These are phyloP conservation scores for Cyprinella venusta DNA, from an alignment of 2,797 vertebrate genomes.

Conservation along the genomic window DNA sequence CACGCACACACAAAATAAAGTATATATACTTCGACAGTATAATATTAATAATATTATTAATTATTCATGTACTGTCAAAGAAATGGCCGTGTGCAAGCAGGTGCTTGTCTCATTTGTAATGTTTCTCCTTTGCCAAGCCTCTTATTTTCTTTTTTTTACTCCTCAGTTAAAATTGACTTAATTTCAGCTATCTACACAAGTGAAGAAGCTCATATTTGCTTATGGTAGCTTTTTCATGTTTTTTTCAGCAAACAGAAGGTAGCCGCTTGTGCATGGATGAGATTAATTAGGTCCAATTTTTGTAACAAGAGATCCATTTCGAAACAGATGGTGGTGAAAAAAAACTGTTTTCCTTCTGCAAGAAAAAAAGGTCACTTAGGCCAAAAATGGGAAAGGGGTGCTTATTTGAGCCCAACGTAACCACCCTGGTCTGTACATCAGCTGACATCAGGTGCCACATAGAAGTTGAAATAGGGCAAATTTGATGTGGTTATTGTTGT, in stretches of 20 bases:
- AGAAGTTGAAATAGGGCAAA: neutral
- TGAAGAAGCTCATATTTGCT: neutral
- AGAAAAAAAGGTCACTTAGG: neutral
- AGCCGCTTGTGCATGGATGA: neutral
- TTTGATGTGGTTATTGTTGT: neutral
- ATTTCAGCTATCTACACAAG: neutral
- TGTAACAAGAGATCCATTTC: constrained; percentile 1
- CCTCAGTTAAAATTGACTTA: neutral
- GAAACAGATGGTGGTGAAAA: constrained; percentile 27
- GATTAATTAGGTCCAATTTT: constrained; percentile 30
- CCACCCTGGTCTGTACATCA: neutral
- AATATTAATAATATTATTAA: neutral
- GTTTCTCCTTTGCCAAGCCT: neutral
- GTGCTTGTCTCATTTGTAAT: neutral
- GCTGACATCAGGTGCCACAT: neutral
- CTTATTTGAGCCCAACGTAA: neutral
- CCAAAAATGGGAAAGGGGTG: neutral
- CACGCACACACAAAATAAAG: too few species aligned
- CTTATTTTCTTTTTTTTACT: neutral
- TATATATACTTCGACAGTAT: neutral
- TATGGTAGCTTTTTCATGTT: neutral
- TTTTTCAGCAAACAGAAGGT: constrained; percentile 18
- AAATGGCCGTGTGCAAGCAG: neutral
- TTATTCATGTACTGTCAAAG: neutral
- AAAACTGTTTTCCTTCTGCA: neutral